Evolutionary conservation across 2,888 invertebrate genomes (phyloP), one percentile per base, ranked within the genome.

Genomic region (Eristalis intricaria): DNA sequence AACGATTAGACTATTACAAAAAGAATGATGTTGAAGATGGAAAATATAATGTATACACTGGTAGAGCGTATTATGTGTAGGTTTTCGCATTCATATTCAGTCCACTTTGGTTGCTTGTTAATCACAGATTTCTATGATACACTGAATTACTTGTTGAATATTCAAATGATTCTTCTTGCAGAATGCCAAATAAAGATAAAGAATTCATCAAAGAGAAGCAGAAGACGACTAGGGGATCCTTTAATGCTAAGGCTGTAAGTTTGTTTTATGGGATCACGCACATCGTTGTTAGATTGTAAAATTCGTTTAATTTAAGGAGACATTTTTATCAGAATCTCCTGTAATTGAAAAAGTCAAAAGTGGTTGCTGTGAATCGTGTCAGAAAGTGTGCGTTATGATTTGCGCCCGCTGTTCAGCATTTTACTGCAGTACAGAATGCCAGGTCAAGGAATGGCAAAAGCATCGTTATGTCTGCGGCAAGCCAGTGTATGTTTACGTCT

Each of bases 341-440:
- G 43, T 2, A 2, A 70, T 23, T 11, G 75, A 79, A 19, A 68
- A 64, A 19, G 40, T 66, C 0, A 77, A 73, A 23, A 40, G 88
- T 0, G 78, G 81, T 0, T 79, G 87, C 35, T 90, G 90, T 66
- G 82, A 64, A 4, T 60, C 77, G 10, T 91, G 91, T 79, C n/a
- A 38, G 43, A 88, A 88, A 22, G 40, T 66, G 1, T 90, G 90
- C 19, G 90, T 90, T 58, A 89, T 84, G 23, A 70, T 90, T 10
- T 91, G 91, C 29, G 82, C 89, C 22, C 89, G 90, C 11, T 91
- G 91, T 64, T 89, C 89, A 7, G 75, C 89, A 11, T 89, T 89
- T 63, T 92, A 90, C 70, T 93, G 93, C 60, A 90, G 91, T 74
- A 61, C 89, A 0, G 88, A 89, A 29, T 93, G 93, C 35, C 92